Evolutionary conservation across 2,888 invertebrate genomes (phyloP), one percentile per base, ranked within the genome.

Genomic region (Gastrophysa polygoni): DNA sequence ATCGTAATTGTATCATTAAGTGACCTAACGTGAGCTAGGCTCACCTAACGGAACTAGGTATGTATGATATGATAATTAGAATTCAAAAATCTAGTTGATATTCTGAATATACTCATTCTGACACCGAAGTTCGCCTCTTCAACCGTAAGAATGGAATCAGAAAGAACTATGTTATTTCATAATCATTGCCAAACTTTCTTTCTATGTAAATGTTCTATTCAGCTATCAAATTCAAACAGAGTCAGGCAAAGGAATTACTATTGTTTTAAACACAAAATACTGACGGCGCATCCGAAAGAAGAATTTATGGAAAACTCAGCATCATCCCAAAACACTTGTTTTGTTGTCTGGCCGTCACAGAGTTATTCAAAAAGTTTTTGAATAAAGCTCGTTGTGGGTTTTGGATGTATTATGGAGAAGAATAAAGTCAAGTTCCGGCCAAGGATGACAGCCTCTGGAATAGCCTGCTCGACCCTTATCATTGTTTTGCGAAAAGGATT

Each of bases 401-500:
- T 11, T 16, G 43, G 16, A 16, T 38, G 34, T 44, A 54, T 54
- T 54, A 38, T 54, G 34, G 24, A 21, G 21, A 52, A 52, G 52
- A 52, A 52, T 54, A 67, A 62, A 70, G 60, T 61, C 49, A 57
- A 67, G 51, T 72, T 73, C 73, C 72, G 69, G 68, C 67, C 63
- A 64, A 59, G 68, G 67, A 71, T 71, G 69, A 69, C 70, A 68
- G 55, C 67, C 56, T 64, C 60, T 66, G 62, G 59, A 68, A 68
- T 64, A 60, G 55, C 67, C 59, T 64, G 59, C 66, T 60, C 59
- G 70, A 72, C 72, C 73, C 68, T 66, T 68, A 67, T 70, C 71
- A 71, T 72, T 72, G 69, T 71, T 71, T 64, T 66, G 66, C 57
- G 63, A 60, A 59, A 61, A 63, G 64, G 60, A 63, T 63, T 66